Percentiles rank a stretch among this genome's conserved stretches.
These are phyloP conservation scores for Hirtodrosophila histrioides DNA, from an alignment of 2,888 invertebrate genomes.

Conservation along the genomic window DNA sequence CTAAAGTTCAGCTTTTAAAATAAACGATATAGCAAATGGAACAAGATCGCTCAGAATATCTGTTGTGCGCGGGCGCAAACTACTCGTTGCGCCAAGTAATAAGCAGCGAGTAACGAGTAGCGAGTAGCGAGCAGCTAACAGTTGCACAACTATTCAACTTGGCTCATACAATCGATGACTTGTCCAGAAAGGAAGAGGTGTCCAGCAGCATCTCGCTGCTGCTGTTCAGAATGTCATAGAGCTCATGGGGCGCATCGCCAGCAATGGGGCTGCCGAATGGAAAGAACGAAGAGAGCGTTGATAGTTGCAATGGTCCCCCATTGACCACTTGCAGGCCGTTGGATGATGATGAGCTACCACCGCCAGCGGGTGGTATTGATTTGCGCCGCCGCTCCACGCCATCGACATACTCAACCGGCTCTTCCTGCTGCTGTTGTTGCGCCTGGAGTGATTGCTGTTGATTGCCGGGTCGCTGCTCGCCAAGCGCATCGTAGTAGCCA, in stretches of 20 bases:
- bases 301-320: constrained; percentile 62
- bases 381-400: constrained; percentile 79
- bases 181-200: constrained; percentile 84
- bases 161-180: constrained; percentile 81
- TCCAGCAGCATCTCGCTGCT: constrained; percentile 82
- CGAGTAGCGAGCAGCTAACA: constrained; percentile 18
- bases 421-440: constrained; percentile 9
- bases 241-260: constrained; percentile 81
- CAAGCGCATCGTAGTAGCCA: constrained; percentile 70
- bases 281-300: constrained; percentile 84
- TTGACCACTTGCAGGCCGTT: constrained; percentile 46
- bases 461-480: constrained; percentile 57
- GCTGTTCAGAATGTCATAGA: constrained; percentile 83
- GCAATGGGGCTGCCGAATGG: constrained; percentile 83
- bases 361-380: constrained; percentile 27
- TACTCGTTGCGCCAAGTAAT: constrained; percentile 13
- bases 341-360: constrained; percentile 9
- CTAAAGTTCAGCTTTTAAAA: constrained; percentile 64
- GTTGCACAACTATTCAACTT: not conserved
- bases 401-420: constrained; percentile 76
- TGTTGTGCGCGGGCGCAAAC: constrained; percentile 8
- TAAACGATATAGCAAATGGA: constrained; percentile 34
- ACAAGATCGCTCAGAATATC: constrained; percentile 15
- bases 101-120: constrained; percentile 11
- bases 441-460: not conserved